Evolutionary conservation across 2,797 vertebrate genomes (phyloP), one percentile per base, ranked within the genome.

Genomic region (Argyrosomus regius): DNA sequence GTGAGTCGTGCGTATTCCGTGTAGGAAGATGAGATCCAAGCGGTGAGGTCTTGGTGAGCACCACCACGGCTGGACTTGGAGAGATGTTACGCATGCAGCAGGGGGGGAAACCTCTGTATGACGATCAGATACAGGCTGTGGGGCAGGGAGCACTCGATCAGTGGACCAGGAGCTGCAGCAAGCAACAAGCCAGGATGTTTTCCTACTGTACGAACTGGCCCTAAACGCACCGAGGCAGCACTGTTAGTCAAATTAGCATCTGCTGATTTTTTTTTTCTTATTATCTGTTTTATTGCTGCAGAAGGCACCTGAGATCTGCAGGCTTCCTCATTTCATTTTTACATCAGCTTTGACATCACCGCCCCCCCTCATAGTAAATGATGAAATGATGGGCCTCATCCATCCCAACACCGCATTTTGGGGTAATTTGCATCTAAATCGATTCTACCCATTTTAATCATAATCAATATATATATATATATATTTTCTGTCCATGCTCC

Each of bases 31-130:
- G 78, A 81, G 83, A 87, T 84, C 85, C 87, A 22, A 69, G 85
- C 87, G 87, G 83, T 4, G 90, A 81, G 85, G 85, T 83, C 80
- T 84, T 20, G 82, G 82, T 56, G 85, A 91, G 89, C 87, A 76
- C 88, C 86, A 46, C 86, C 86, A 46, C 86, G 82, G 88, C 89
- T 80, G 90, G 89, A 92, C 82, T 72, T 74, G 89, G 88, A 89
- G 85, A 90, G 92, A 89, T 84, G 91, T 91, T 90, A 92, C 90
- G 90, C 93, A 88, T 81, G 84, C 92, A 92, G 91, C 84, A 88
- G 92, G 88, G 91, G 91, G 93, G 94, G 93, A 92, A 87, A 95
- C 91, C 95, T 95, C 94, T 52, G 80, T 65, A 64, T 95, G 94
- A 95, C 94, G 93, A 91, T 61, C 87, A 78, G 77, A 90, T 80